Percentiles rank a stretch among this genome's conserved stretches.
phyloP scores from a whole-genome alignment of 35 echinoderm and acorn worm genomes.

The Stichopus chloronotus region DNA sequence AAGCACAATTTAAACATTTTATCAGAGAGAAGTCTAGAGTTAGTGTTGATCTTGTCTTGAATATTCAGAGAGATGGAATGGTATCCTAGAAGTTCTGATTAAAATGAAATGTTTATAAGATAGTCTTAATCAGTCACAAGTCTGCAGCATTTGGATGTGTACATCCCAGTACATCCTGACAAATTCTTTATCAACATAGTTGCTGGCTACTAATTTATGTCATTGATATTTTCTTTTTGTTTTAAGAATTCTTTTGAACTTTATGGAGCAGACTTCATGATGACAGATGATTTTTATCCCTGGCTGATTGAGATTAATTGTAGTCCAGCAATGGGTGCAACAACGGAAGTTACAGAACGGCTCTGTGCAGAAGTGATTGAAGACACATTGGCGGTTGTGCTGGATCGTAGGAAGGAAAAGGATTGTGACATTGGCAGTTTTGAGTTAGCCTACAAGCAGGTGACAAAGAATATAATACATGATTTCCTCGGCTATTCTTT shows the following conservation, averaged over 20 bases:
- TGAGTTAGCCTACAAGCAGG: conserved; percentile 87
- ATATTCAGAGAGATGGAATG: too few relatives aligned
- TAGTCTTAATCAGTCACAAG: too few relatives aligned
- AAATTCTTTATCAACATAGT: not conserved
- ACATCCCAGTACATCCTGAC: too few relatives aligned
- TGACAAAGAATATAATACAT: not conserved
- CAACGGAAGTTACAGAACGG: conserved; percentile 79
- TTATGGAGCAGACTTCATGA: conserved; percentile 97
- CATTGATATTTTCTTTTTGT: not conserved
- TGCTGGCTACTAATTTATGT: too few relatives aligned
- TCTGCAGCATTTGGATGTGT: too few relatives aligned
- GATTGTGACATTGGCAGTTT: conserved; percentile 93
- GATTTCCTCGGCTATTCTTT: too few relatives aligned
- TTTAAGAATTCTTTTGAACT: conserved; percentile 94
- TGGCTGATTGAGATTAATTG: conserved; percentile 98
- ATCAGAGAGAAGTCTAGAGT: too few relatives aligned
- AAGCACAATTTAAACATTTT: too few relatives aligned
- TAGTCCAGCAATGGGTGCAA: conserved; percentile 94
- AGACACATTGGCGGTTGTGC: conserved; percentile 89
- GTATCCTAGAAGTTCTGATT: too few relatives aligned
- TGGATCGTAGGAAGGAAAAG: conserved; percentile 90
- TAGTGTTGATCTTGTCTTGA: too few relatives aligned
- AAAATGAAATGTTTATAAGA: too few relatives aligned
- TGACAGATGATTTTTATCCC: conserved; percentile 93
- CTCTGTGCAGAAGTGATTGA: conserved; percentile 92